Percentiles rank a stretch among this genome's conserved stretches.
Evolutionary conservation across 2,888 invertebrate genomes (phyloP).

Genomic region (Cistogaster globosa): DNA sequence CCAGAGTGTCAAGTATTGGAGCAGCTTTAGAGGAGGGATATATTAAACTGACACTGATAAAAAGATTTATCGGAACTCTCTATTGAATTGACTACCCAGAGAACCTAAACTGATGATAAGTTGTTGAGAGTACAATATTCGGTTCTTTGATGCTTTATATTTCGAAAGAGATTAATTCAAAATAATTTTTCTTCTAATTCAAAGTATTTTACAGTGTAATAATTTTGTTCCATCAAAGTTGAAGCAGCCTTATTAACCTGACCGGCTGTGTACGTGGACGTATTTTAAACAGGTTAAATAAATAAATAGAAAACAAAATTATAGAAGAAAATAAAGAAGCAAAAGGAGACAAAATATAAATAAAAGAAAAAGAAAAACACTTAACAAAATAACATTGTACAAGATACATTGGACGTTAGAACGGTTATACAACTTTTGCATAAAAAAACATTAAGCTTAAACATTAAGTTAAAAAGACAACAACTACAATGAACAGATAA

Average conservation of each 20-base stretch:
- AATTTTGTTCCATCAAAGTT: not conserved
- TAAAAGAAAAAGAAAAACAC: not conserved
- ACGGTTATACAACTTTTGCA: slow-evolving; percentile 17
- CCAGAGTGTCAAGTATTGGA: no score
- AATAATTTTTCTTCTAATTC: no score
- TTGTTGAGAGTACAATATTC: no score
- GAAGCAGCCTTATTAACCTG: not conserved
- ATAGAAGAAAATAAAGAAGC: slow-evolving; percentile 9
- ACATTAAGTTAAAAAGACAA: not conserved
- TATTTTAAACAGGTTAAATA: slow-evolving; percentile 38
- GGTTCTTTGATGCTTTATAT: no score
- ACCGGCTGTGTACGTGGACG: not conserved
- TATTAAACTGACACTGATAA: no score
- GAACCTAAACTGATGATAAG: no score
- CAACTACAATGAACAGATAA: not conserved
- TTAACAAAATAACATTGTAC: not conserved
- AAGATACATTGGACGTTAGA: slow-evolving; percentile 1
- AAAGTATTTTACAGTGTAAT: no score
- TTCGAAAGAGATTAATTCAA: no score
- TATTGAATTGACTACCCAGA: no score
- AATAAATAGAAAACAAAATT: slow-evolving; percentile 37
- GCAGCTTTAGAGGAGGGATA: no score
- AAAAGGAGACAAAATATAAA: slow-evolving; percentile 1
- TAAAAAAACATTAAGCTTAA: not conserved
- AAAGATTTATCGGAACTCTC: no score